Base-by-base conservation (phyloP, 2,888 invertebrate genomes). In the Aphidius colemani region DNA sequence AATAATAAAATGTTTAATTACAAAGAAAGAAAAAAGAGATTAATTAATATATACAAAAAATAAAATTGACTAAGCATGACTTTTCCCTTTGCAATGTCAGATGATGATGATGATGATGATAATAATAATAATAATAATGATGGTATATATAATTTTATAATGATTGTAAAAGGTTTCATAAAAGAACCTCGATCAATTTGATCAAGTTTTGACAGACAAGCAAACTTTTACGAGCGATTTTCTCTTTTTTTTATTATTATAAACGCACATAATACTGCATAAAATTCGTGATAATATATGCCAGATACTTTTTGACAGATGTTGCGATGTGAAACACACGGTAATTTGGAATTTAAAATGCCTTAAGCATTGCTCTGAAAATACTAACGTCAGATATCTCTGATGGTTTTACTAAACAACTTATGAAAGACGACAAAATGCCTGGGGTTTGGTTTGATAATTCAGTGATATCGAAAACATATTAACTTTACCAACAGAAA, bases 261-360 rank as follows among this genome's bases (percentile, higher is more conserved):
- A 61, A 66, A 61, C 49, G 39, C 9, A 30, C 30, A 30, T 30
- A 30, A 30, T 30, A 5, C 30, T 30, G 30, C 39, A 53, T 30
- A 48, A 56, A 62, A 63, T 66, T 62, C 59, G 68, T 64, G 61
- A 66, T 66, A 69, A 66, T 71, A 63, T 5, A 30, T 63, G 61
- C 64, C 58, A 51, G 62, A 62, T 64, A 67, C 65, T 72, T 76
- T 77, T 77, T 79, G 79, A 78, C 79, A 76, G 77, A 79, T 75
- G 75, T 74, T 74, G 67, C 70, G 72, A 72, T 69, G 74, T 45
- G 51, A 66, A 57, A 57, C 10, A 55, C 58, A 75, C 64, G 71
- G 76, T 72, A 78, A 80, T 79, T 79, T 79, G 73, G 72, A 69
- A 69, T 69, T 75, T 71, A 69, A 74, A 75, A 72, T 72, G 65